Evolutionary conservation across 2,113 vertebrate genomes (phyloP), one percentile per base, ranked within the genome.

Genomic region (Mesembrinibis cayennensis): DNA sequence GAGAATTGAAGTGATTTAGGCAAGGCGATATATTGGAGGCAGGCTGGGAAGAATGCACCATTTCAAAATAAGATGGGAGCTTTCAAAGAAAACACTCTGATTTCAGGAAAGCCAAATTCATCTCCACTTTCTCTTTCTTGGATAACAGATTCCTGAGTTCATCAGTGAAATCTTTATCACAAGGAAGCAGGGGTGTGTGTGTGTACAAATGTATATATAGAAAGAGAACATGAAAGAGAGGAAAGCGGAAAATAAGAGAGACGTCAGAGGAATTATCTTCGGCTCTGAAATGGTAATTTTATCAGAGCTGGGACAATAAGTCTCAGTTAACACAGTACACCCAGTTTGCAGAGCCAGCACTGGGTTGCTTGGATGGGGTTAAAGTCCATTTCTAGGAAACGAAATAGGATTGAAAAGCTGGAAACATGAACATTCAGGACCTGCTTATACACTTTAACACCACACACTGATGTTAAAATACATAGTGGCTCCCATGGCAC

Each of bases 381-480:
- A 3, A 1, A 32, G 18, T 7, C 38, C 79, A 53, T 77, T 97
- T 95, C 91, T 94, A 83, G 92, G 93, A 97, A 97, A 71, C 0
- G 1, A 65, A 94, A 42, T 2, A 2, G 32, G 50, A 74, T 21
- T 40, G 26, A 14, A 77, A 42, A 90, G 9, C 25, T 53, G 93
- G 61, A 62, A 59, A 71, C 21, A 5, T 0, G 1, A 38, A 20
- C 27, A 25, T 38, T 29, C 26, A 0, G 18, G 12, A n/a, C 21
- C 32, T 45, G 56, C 44, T 73, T 9, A 1, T 26, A 20, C n/a
- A 21, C 26, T 66, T 38, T 2, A 58, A 9, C 23, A 3, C 11
- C 67, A 42, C 2, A 4, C 7, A 20, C 2, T 9, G 0, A 1
- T 5, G n/a, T 9, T 2, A 5, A 42, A 76, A 16, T 0, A 42